phyloP scores from a whole-genome alignment of 2,888 invertebrate species.

The Drosophila macrothrix region DNA sequence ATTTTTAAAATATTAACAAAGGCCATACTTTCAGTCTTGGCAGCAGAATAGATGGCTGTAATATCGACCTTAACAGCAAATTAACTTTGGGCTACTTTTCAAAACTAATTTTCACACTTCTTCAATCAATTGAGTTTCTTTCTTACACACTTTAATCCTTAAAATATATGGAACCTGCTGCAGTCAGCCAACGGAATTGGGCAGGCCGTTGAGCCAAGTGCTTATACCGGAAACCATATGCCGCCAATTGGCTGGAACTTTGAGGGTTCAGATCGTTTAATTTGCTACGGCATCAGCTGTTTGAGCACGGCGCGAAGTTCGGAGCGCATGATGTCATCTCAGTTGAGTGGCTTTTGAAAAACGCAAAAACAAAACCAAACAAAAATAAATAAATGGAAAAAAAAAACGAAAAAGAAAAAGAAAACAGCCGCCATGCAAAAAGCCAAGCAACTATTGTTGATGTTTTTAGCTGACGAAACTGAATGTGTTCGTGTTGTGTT shows the following conservation, averaged over 20 bases:
- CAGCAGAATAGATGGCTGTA: background rate
- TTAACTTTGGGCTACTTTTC: background rate
- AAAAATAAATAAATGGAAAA: slow-evolving; percentile 5
- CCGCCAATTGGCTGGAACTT: slow-evolving; percentile 38
- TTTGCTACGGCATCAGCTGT: slow-evolving; percentile 76
- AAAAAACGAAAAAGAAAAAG: slow-evolving; percentile 14
- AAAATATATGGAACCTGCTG: slow-evolving; percentile 2
- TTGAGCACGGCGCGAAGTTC: slow-evolving; percentile 37
- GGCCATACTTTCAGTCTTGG: background rate
- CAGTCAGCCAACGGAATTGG: slow-evolving; percentile 1
- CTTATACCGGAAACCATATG: slow-evolving; percentile 75
- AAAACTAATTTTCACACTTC: background rate
- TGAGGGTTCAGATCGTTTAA: slow-evolving; percentile 59
- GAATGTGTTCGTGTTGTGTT: slow-evolving; percentile 73
- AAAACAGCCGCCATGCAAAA: slow-evolving; percentile 58
- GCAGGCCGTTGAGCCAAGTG: slow-evolving; percentile 23
- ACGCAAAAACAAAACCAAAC: slow-evolving; percentile 7
- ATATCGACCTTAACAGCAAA: too few relatives aligned
- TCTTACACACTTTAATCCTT: background rate
- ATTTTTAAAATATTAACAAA: background rate
- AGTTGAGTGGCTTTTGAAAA: slow-evolving; percentile 72
- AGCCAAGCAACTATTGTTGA: slow-evolving; percentile 66
- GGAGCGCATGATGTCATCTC: slow-evolving; percentile 83
- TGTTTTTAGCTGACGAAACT: slow-evolving; percentile 68
- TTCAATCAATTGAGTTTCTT: slow-evolving; percentile 7